phyloP scores from a whole-genome alignment of 2,797 vertebrate species.

The Sebastolobus altivelis region DNA sequence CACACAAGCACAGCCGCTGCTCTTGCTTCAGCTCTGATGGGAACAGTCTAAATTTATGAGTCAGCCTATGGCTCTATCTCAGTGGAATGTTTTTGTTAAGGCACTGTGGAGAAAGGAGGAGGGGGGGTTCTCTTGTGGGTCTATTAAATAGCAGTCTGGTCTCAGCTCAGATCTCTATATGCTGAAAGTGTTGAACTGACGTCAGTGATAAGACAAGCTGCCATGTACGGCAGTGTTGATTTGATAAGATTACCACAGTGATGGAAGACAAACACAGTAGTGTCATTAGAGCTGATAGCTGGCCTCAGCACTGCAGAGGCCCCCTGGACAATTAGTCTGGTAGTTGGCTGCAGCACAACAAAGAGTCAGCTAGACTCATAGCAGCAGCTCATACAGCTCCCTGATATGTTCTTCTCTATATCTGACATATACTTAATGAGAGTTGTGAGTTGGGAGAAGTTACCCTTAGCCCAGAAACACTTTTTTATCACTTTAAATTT shows the following conservation, averaged over 20 bases:
- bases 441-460: background rate
- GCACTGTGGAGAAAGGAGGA: conserved; percentile 41
- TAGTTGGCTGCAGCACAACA: conserved; percentile 34
- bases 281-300: conserved; percentile 34
- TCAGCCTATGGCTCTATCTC: conserved; percentile 63
- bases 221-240: background rate
- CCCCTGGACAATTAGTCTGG: conserved; percentile 65
- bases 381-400: conserved; percentile 6
- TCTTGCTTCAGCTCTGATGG: conserved; percentile 38
- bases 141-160: conserved; percentile 34
- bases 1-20: background rate
- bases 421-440: background rate
- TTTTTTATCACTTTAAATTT: background rate
- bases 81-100: conserved; percentile 77
- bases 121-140: conserved; percentile 19
- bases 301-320: conserved; percentile 67
- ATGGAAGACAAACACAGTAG: background rate
- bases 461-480: background rate
- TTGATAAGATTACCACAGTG: conserved; percentile 25
- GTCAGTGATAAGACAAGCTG: conserved; percentile 7
- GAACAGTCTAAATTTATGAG: conserved; percentile 72
- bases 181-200: background rate
- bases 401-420: background rate
- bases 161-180: conserved; percentile 7
- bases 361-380: conserved; percentile 24